Conservation (phyloP, 2,888 invertebrate genomes). For the Orthosia incerta region DNA sequence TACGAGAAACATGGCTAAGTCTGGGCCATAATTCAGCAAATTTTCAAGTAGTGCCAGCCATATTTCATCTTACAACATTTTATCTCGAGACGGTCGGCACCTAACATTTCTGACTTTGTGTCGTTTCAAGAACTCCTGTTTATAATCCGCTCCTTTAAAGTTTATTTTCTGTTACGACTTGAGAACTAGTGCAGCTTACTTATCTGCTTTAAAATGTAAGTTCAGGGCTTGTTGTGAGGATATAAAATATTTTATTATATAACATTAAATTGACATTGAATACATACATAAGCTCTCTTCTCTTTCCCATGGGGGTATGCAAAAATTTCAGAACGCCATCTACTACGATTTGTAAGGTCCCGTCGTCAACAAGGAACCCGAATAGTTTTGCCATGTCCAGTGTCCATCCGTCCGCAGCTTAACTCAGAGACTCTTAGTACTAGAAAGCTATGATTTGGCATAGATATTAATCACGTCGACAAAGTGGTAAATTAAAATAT, state of each 20-base stretch:
- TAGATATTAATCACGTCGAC: no score
- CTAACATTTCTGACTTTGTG: conserved; percentile 83
- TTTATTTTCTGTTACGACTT: conserved; percentile 44
- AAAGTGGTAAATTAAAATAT: no score
- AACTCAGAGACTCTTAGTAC: no score
- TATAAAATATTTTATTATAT: neutral
- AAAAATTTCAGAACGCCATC: no score
- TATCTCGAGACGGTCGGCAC: conserved; percentile 84
- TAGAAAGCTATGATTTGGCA: no score
- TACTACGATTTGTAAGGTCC: no score
- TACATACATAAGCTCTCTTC: no score
- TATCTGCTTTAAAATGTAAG: conserved; percentile 34
- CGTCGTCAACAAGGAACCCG: no score
- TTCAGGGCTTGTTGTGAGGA: neutral
- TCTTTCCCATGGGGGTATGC: no score
- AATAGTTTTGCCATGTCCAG: no score
- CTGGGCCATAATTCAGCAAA: conserved; percentile 81
- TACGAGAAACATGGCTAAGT: conserved; percentile 75
- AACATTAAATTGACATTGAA: no score
- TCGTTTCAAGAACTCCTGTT: conserved; percentile 48
- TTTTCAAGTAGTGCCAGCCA: conserved; percentile 75
- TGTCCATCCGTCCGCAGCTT: no score
- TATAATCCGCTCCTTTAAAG: conserved; percentile 55
- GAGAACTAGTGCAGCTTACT: conserved; percentile 23
- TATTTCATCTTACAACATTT: conserved; percentile 85